These are phyloP conservation scores for Phrynocephalus guinanensis DNA, from an alignment of 2,797 vertebrate species.

Conservation along the genomic window DNA sequence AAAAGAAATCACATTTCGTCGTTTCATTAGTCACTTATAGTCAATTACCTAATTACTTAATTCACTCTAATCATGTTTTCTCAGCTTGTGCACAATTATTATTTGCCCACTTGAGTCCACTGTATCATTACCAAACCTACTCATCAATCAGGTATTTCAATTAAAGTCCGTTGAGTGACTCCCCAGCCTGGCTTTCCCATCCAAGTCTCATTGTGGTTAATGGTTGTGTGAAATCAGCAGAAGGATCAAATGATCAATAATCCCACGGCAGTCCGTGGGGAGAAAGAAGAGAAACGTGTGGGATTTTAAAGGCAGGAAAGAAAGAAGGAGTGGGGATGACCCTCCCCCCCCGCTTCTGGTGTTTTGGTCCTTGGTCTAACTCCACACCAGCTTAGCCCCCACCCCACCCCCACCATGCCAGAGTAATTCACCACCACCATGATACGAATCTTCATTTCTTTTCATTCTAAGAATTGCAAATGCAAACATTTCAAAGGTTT, in stretches of 20 bases:
- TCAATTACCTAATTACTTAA: slow-evolving; percentile 17
- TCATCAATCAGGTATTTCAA: slow-evolving; percentile 1
- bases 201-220: background rate
- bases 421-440: too few species aligned
- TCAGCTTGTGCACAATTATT: background rate
- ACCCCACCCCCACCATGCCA: too few species aligned
- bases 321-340: too few species aligned
- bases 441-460: too few species aligned
- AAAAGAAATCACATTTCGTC: too few species aligned
- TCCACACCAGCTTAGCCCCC: too few species aligned
- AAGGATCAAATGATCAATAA: background rate
- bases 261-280: background rate
- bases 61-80: background rate
- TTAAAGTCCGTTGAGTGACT: background rate
- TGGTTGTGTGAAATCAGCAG: background rate
- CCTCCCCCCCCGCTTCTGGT: too few species aligned
- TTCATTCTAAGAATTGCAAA: too few species aligned
- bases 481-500: too few species aligned
- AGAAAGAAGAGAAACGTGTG: too few species aligned
- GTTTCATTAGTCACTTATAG: slow-evolving; percentile 15
- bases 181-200: background rate
- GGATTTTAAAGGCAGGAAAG: too few species aligned
- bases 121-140: background rate
- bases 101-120: background rate
- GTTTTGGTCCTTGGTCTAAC: too few species aligned